A percentile compares a stretch with the other conserved stretches of the same genome.
Conservation (phyloP, 2,888 invertebrate species). For the Lathronympha strigana region DNA sequence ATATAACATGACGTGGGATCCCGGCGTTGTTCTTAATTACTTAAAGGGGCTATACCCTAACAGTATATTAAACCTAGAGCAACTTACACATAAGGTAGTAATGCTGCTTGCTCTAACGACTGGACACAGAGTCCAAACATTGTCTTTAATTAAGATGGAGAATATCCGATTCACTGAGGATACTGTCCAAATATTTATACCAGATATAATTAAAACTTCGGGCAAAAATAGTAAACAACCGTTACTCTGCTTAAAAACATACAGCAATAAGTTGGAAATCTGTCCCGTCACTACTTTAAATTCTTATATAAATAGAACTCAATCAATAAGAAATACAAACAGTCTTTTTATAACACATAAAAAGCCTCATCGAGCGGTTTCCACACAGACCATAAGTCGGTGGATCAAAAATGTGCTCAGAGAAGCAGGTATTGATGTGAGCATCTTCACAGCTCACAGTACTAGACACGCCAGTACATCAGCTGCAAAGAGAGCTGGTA, state of each 20-base stretch:
- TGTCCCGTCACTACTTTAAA: background rate
- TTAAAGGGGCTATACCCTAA: background rate
- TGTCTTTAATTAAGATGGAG: background rate
- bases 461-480: background rate
- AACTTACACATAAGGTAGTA: background rate
- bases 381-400: background rate
- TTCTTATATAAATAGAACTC: background rate
- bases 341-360: background rate
- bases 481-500: background rate
- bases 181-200: background rate
- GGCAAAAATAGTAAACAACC: conserved; percentile 16
- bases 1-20: conserved; percentile 2
- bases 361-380: background rate
- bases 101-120: background rate
- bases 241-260: conserved; percentile 32
- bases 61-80: background rate
- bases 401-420: background rate
- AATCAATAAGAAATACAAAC: background rate
- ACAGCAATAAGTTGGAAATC: background rate
- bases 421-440: background rate
- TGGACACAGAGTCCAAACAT: background rate
- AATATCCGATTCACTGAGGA: background rate
- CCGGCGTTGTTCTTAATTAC: background rate
- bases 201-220: background rate
- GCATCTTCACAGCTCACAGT: background rate